Conservation (phyloP, 2,888 invertebrate genomes). For the Rhamphomyia laevipes region DNA sequence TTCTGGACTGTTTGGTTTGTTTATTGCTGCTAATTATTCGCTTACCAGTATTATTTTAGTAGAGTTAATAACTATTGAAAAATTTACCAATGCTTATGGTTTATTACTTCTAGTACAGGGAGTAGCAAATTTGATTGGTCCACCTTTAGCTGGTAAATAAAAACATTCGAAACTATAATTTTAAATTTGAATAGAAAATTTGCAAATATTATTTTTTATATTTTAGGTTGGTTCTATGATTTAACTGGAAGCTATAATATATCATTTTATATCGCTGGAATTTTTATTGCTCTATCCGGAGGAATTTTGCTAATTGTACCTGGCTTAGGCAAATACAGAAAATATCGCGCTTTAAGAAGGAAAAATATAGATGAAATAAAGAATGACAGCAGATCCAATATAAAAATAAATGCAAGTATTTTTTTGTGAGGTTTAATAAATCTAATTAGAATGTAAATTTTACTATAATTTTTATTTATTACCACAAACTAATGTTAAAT, state of each 20-base stretch:
- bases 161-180: neutral
- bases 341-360: neutral
- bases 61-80: slow-evolving; percentile 76
- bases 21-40: slow-evolving; percentile 86
- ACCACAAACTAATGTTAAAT: no score
- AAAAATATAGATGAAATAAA: no score
- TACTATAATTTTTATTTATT: no score
- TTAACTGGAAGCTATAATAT: slow-evolving; percentile 63
- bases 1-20: slow-evolving; percentile 74
- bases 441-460: no score
- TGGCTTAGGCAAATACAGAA: slow-evolving; percentile 14
- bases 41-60: slow-evolving; percentile 84
- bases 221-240: slow-evolving; percentile 71
- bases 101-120: slow-evolving; percentile 79
- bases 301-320: slow-evolving; percentile 17
- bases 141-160: slow-evolving; percentile 70
- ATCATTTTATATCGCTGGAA: slow-evolving; percentile 69
- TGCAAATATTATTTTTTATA: slow-evolving; percentile 3
- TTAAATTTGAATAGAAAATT: neutral
- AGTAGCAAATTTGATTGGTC: slow-evolving; percentile 78
- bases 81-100: slow-evolving; percentile 87
- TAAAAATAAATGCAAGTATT: no score
- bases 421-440: no score
- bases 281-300: slow-evolving; percentile 47
- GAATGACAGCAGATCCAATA: no score